Conservation (phyloP, 2,888 invertebrate species). For the Ctena decussata region DNA sequence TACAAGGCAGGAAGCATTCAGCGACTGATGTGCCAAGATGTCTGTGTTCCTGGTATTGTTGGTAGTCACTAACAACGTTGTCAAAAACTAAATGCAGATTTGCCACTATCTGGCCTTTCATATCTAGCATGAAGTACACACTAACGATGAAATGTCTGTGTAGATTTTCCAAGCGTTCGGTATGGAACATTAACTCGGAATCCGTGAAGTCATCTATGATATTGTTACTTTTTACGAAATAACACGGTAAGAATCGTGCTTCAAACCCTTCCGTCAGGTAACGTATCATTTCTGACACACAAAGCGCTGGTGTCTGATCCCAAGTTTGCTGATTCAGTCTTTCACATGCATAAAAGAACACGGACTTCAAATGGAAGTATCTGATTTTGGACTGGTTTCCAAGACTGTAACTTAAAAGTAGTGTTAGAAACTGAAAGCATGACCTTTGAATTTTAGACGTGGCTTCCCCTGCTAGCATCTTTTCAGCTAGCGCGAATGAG, state of each 20-base stretch:
- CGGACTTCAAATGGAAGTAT: not conserved
- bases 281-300: slow-evolving; percentile 5
- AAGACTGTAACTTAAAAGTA: not conserved
- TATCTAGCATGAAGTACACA: slow-evolving; percentile 14
- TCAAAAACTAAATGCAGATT: slow-evolving; percentile 9
- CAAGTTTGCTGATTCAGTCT: slow-evolving; percentile 24
- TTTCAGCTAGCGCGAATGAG: slow-evolving; percentile 9
- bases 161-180: not conserved
- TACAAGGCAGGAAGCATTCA: not conserved
- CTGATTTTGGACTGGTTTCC: not conserved
- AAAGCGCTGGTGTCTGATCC: slow-evolving; percentile 29
- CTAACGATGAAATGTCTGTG: not conserved
- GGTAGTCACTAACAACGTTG: not conserved
- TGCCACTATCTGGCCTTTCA: not conserved
- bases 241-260: not conserved
- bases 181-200: not conserved
- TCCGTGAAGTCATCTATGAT: not conserved
- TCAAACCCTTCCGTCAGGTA: not conserved
- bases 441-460: not conserved
- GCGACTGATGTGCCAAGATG: not conserved
- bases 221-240: slow-evolving; percentile 11
- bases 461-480: slow-evolving; percentile 2
- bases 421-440: slow-evolving; percentile 11
- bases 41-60: not conserved
- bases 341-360: slow-evolving; percentile 53